Conservation (phyloP, 2,113 vertebrate species). For the Barbus barbus region DNA sequence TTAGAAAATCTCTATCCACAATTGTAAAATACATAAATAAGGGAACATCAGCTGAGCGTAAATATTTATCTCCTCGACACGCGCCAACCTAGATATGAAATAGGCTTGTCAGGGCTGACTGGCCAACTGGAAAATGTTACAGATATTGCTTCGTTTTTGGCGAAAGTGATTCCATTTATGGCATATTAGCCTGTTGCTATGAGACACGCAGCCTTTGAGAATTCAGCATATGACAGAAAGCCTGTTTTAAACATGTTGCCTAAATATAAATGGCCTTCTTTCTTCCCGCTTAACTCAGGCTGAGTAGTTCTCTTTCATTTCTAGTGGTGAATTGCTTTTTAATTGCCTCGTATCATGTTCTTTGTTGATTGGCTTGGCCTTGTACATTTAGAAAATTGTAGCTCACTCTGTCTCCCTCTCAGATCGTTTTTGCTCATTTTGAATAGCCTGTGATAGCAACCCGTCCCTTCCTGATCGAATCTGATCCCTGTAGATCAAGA, state of each 20-base stretch:
- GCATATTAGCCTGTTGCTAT: conserved; percentile 25
- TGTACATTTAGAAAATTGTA: not conserved
- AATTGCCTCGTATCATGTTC: not conserved
- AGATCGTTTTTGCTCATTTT: not conserved
- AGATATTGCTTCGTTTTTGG: conserved; percentile 32
- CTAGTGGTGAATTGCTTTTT: not conserved
- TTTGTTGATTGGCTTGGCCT: not conserved
- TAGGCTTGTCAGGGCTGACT: conserved; percentile 12
- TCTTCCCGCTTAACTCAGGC: not conserved
- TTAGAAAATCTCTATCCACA: not conserved
- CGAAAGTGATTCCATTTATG: conserved; percentile 21
- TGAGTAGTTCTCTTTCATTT: conserved; percentile 26
- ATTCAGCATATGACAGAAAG: conserved; percentile 5
- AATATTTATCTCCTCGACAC: conserved; percentile 40
- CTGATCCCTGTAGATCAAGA: not conserved
- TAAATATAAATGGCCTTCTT: conserved; percentile 9
- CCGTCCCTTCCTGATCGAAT: not conserved
- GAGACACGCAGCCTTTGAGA: not conserved
- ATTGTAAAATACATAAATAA: conserved; percentile 23
- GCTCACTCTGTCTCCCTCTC: not conserved
- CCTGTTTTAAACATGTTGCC: conserved; percentile 8
- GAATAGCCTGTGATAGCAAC: not conserved
- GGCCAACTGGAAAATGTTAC: conserved; percentile 48
- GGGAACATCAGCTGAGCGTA: not conserved
- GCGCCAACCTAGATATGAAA: conserved; percentile 32